A percentile compares a stretch with the other conserved stretches of the same genome.
These are phyloP conservation scores for Gnathonemus longibarbis DNA, from an alignment of 2,113 vertebrate genomes.

Conservation along the genomic window DNA sequence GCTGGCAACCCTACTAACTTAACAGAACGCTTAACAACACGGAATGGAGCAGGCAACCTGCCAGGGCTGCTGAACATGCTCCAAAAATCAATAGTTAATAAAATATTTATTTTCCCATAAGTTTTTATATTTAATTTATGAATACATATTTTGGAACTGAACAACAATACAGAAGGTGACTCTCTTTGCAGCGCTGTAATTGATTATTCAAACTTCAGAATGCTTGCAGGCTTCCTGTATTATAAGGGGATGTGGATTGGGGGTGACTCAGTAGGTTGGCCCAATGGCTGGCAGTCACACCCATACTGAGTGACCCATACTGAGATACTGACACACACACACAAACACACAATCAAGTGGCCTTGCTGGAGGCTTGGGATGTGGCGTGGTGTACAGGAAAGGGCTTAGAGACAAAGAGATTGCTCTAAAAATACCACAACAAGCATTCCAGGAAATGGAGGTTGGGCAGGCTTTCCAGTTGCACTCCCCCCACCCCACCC, in stretches of 20 bases:
- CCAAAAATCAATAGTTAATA: constrained; percentile 11
- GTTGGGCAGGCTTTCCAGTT: constrained; percentile 10
- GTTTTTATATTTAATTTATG: constrained; percentile 10
- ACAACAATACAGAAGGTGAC: not conserved
- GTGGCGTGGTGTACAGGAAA: not conserved
- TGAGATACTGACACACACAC: not conserved
- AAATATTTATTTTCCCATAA: constrained; percentile 16
- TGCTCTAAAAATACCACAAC: constrained; percentile 21
- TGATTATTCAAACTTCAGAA: not conserved
- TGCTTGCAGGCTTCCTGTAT: not conserved
- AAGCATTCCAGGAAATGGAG: constrained; percentile 18
- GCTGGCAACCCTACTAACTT: not conserved
- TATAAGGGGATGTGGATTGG: not conserved
- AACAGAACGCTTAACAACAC: not conserved
- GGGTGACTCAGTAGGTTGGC: not conserved
- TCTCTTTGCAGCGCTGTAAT: no score
- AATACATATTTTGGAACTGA: not conserved
- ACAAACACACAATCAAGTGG: not conserved
- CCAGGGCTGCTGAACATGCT: not conserved
- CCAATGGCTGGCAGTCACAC: not conserved
- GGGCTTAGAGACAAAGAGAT: constrained; percentile 1
- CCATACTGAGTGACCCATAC: not conserved
- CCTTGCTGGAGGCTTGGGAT: not conserved
- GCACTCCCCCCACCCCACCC: not conserved
- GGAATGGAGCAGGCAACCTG: not conserved